Base-by-base conservation (phyloP, 2,888 invertebrate genomes). In the Zhuqinia jingwanae region DNA sequence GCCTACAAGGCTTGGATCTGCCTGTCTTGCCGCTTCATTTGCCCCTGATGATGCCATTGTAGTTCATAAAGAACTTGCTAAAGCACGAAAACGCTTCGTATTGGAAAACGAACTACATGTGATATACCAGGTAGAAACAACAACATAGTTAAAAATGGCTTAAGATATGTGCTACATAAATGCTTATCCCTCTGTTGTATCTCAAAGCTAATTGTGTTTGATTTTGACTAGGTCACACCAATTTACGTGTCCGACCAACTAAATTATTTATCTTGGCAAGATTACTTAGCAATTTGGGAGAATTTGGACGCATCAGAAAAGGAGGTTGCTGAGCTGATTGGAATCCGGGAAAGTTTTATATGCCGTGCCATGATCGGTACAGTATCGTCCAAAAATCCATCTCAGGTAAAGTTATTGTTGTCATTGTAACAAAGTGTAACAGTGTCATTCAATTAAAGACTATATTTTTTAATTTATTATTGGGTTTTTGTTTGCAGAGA, bases 61-160 rank as follows among this genome's bases (percentile, higher is more conserved):
- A 20, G 94, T 99, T 58, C 97, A 98, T 92, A 94, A 95, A 88
- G 99, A 99, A 92, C 92, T 99, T 30, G 96, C 97, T 92, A 96
- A 95, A 92, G 98, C 99, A 0, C 94, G 98, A 10, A 95, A 96
- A 91, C 96, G 96, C 92, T 96, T 99, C 92, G 98, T 98, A 0
- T 93, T 99, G 13, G 98, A 98, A 92, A 97, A 96, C 80, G 99
- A 99, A 91, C 94, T 99, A 1, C 99, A 99, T 93, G 95, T 99
- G 56, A 95, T 99, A 70, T 99, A 99, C 92, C 93, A 98, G 91
- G 98, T 98, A 56, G 20, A 60, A 22, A 56, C 11, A 56, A 10
- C 30, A 25, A 36, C n/a, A n/a, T 76, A 36, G 10, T 22, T 36
- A 25, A 42, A 58, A 6, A 58, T n/a, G n/a, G n/a, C n/a, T n/a